These are phyloP conservation scores for Miltochrista miniata DNA, from an alignment of 2,888 invertebrate species.

Conservation along the genomic window DNA sequence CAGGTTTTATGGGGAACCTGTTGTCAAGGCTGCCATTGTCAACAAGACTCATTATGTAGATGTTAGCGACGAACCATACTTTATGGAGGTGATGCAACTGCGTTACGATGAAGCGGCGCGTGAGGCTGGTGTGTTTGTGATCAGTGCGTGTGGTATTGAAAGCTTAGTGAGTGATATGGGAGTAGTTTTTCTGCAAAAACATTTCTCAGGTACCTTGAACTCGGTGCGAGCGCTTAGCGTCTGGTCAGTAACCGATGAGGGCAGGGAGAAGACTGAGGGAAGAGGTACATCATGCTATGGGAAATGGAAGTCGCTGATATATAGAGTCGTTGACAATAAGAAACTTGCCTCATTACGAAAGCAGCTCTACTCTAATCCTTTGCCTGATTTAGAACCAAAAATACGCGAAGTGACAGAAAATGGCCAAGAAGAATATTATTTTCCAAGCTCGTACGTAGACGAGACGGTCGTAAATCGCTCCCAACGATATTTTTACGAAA, in stretches of 20 bases:
- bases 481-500: constrained; percentile 89
- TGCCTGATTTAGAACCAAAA: constrained; percentile 86
- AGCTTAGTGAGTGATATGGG: too few relatives aligned
- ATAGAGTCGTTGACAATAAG: constrained; percentile 81
- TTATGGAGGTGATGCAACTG: too few relatives aligned
- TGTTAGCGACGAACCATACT: constrained; percentile 96
- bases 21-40: constrained; percentile 94
- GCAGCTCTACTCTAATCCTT: constrained; percentile 85
- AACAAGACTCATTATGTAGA: constrained; percentile 94
- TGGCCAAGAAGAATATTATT: constrained; percentile 80
- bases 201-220: constrained; percentile 86
- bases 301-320: constrained; percentile 95
- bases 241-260: constrained; percentile 32
- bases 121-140: too few relatives aligned
- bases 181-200: too few relatives aligned
- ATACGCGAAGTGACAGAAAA: constrained; percentile 77
- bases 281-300: constrained; percentile 87
- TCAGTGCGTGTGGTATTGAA: too few relatives aligned
- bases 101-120: too few relatives aligned
- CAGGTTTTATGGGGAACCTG: constrained; percentile 93
- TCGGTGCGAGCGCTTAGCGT: constrained; percentile 89
- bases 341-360: constrained; percentile 87
- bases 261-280: constrained; percentile 40
- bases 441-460: constrained; percentile 94
- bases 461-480: constrained; percentile 90